Evolutionary conservation across 2,797 vertebrate species (phyloP), one percentile per base, ranked within the genome.

Genomic region (Telmatherina bonti): DNA sequence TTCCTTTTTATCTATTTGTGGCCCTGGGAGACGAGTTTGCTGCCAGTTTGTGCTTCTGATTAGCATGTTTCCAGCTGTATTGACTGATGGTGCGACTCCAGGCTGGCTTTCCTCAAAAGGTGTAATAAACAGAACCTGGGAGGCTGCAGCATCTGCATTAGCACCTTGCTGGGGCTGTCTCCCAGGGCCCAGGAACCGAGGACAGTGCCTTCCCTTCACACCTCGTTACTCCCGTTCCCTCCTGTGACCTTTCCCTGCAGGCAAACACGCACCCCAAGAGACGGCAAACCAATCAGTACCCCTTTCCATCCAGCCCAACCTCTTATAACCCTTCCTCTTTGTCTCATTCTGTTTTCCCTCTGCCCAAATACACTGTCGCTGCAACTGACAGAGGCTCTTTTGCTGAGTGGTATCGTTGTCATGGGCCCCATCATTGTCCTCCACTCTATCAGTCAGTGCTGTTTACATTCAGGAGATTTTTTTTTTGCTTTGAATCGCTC

Each of bases 141-240:
- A 85, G 76, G 71, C 78, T 80, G 84, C 78, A 67, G 86, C 88
- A 87, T 88, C 87, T 90, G 89, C 89, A 90, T 89, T 90, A 90
- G 85, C 90, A 82, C 83, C 89, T 90, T 85, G 81, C 85, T 12
- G 67, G 60, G 75, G 65, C 67, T 45, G 78, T 90, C 90, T 91
- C 90, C 61, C 0, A 77, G 85, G 85, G 87, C 84, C 72, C 70
- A 1, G 63, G 70, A 90, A 76, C 82, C 78, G 83, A 91, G 84
- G 88, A 91, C 88, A 60, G 79, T 71, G 84, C 79, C 85, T 91
- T 88, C 89, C 88, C 91, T 93, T 93, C 91, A 93, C 91, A 92
- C 91, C 84, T 93, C 82, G 90, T 92, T 93, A 89, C 91, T 59
- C 87, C 81, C 26, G 84, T 88, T 85, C 81, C 85, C 81, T 89